A percentile compares a stretch with the other conserved stretches of the same genome.
Conservation (phyloP, 2,797 vertebrate genomes). For the Heliangelus exortis region DNA sequence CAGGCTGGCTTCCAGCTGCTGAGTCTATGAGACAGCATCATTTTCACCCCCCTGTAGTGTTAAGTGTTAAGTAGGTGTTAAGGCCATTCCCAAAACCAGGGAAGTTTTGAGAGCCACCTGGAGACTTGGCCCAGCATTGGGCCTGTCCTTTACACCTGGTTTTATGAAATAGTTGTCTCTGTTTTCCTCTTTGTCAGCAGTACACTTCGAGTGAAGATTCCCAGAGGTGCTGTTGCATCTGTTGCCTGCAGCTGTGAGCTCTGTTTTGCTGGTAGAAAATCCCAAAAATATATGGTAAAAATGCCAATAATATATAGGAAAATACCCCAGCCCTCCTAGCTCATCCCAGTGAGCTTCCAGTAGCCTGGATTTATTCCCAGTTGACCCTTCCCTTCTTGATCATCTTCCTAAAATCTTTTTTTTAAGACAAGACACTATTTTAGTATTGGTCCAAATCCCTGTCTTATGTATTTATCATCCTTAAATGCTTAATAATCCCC, state of each 20-base stretch:
- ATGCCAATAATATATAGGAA: neutral
- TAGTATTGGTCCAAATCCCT: neutral
- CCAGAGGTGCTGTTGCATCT: neutral
- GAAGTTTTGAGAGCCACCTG: neutral
- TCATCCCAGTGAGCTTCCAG: neutral
- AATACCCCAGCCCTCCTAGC: neutral
- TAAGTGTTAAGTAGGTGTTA: too few species aligned
- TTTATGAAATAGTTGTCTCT: neutral
- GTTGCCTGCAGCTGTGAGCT: neutral
- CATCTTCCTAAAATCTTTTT: neutral
- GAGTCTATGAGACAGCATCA: neutral
- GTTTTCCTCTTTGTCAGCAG: neutral
- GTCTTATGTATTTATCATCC: neutral
- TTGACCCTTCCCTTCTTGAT: neutral
- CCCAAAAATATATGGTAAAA: neutral
- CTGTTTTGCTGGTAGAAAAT: neutral
- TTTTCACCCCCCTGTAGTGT: neutral
- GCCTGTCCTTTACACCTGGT: neutral
- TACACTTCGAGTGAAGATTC: neutral
- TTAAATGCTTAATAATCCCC: neutral
- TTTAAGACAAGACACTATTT: neutral
- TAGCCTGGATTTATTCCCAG: neutral
- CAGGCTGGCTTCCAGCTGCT: neutral
- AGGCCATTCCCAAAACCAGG: neutral
- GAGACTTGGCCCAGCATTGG: neutral